Base-by-base conservation (phyloP, 30 jellyfish, hydroid and myxozoan species). In the Cassiopea andromeda region DNA sequence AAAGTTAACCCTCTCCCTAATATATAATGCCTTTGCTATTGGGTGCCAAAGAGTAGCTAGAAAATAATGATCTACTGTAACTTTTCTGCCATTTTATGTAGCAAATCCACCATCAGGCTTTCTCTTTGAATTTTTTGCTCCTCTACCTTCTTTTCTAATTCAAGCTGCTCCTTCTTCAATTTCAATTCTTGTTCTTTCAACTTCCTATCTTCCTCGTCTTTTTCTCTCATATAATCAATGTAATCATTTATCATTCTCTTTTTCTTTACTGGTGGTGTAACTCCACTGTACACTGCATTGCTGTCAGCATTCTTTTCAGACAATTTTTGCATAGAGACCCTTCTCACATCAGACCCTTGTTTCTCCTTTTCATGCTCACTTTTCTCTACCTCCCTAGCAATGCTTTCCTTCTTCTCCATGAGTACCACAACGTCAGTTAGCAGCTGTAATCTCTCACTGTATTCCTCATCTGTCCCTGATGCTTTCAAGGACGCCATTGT, bases 391-490 rank as follows among this genome's bases (percentile, higher is more conserved):
- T 54, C 64, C 64, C 12, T 54, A 54, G 64, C 64, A 54, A 54
- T 54, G 45, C 17, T 44, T 58, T 6, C 46, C 27, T 44, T 46
- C 66, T 38, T 38, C 68, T 7, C 46, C 64, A 14, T 54, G 44
- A 2, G 81, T 15, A 14, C 38, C 67, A 14, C 47, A 6, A 16
- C 43, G 7, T 46, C 68, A 2, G 2, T 44, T 15, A 69, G 47
- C 19, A 3, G 60, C 43, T n/a, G 19, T 66, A 9, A 48, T 47
- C 46, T 81, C 79, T 19, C 68, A 44, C 18, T 69, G 71, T 38
- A 14, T 38, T n/a, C 92, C 72, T 18, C 45, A 47, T 17, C 78
- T 50, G 50, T 84, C 72, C 48, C 48, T 79, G 46, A 46, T 8
- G 14, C 27, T 58, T n/a, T 27, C 15, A 7, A 3, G 19, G 58